These are phyloP conservation scores for Brachyopa scutellaris DNA, from an alignment of 2,888 invertebrate genomes.

Conservation along the genomic window DNA sequence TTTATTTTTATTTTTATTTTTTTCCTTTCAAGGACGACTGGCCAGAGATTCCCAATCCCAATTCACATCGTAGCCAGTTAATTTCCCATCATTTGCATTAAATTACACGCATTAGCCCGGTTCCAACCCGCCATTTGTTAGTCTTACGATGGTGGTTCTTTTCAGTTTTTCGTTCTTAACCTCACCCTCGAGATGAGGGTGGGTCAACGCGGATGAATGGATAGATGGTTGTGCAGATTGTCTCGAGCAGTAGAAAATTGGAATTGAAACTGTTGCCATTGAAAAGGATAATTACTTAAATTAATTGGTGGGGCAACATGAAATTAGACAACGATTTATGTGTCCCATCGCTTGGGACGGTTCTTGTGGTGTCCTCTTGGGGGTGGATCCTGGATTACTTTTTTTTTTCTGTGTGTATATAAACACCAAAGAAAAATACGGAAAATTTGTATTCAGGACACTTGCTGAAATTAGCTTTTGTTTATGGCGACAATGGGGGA, in stretches of 20 bases:
- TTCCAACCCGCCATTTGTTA: constrained; percentile 49
- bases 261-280: constrained; percentile 72
- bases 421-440: constrained; percentile 24
- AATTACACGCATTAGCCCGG: constrained; percentile 70
- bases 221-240: constrained; percentile 54
- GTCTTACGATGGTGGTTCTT: constrained; percentile 25
- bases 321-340: constrained; percentile 72
- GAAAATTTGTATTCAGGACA: constrained; percentile 70
- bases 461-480: constrained; percentile 70
- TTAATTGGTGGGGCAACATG: constrained; percentile 72
- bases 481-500: constrained; percentile 68
- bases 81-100: constrained; percentile 72
- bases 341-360: constrained; percentile 58
- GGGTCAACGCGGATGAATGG: constrained; percentile 46
- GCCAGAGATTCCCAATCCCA: constrained; percentile 48
- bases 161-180: constrained; percentile 7
- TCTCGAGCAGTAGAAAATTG: constrained; percentile 64
- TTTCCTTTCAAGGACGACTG: neutral
- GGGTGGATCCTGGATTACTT: constrained; percentile 18
- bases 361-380: constrained; percentile 39
- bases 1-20: constrained; percentile 16
- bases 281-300: constrained; percentile 73
- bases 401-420: neutral
- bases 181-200: constrained; percentile 33
- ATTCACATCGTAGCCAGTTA: constrained; percentile 63